Conservation (phyloP, 2,113 vertebrate genomes). For the Dinomys branickii region DNA sequence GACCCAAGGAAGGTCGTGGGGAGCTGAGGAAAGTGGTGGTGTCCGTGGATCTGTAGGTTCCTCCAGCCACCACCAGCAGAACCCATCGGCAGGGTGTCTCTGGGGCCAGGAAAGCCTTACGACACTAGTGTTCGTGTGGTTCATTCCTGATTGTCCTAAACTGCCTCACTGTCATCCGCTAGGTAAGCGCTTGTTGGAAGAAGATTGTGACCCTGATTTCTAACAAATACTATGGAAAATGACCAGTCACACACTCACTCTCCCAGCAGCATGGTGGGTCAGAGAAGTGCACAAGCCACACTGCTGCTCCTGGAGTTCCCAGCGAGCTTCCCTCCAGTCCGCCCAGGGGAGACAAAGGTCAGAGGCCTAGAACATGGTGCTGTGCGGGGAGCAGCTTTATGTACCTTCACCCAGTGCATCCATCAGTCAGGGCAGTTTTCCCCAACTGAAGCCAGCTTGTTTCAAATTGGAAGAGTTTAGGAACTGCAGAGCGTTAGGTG, state of each 20-base stretch:
- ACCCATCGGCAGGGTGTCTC: not conserved
- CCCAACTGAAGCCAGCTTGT: conserved; percentile 35
- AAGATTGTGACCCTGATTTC: not conserved
- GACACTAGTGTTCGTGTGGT: not conserved
- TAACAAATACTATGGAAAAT: not conserved
- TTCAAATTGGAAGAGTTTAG: conserved; percentile 18
- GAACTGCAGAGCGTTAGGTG: not conserved
- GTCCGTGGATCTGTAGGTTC: not conserved
- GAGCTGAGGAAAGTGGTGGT: not conserved
- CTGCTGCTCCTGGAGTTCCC: not conserved
- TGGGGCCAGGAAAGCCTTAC: not conserved
- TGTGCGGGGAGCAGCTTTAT: not conserved
- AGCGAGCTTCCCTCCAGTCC: not conserved
- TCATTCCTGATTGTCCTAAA: not conserved
- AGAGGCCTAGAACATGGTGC: not conserved
- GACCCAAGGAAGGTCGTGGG: not conserved
- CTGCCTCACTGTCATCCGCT: not conserved
- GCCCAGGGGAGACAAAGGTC: not conserved
- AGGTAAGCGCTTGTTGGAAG: not conserved
- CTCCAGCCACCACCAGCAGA: not conserved
- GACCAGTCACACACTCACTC: not conserved
- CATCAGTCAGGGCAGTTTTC: not conserved
- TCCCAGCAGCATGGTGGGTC: not conserved
- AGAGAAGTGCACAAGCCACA: not conserved
- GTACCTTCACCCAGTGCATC: not conserved